A percentile compares a stretch with the other conserved stretches of the same genome.
These are phyloP conservation scores for Lasioglossum pauxillum DNA, from an alignment of 2,888 invertebrate species.

Conservation along the genomic window DNA sequence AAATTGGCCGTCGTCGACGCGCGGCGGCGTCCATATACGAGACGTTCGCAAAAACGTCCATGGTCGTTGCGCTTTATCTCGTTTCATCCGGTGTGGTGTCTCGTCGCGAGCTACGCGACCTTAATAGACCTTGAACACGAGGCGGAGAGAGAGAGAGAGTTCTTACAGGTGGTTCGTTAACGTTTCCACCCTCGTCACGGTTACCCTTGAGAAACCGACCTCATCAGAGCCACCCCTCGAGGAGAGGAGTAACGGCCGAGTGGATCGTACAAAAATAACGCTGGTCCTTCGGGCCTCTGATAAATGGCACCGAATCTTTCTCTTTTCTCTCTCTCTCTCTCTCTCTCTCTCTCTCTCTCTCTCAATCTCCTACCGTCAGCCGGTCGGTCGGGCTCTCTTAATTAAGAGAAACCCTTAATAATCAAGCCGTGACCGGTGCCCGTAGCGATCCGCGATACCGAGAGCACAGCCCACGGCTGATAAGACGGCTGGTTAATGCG, in stretches of 20 bases:
- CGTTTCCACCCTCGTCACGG: constrained; percentile 60
- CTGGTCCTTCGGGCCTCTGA: constrained; percentile 41
- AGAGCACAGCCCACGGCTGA: not conserved
- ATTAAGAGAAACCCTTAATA: constrained; percentile 59
- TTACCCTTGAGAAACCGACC: constrained; percentile 41
- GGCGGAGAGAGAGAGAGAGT: constrained; percentile 22
- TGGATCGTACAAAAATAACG: constrained; percentile 52
- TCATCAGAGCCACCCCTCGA: constrained; percentile 43
- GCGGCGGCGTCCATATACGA: not conserved
- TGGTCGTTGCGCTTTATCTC: constrained; percentile 5
- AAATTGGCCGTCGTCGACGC: not conserved
- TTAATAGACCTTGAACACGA: constrained; percentile 58
- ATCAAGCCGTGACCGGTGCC: constrained; percentile 39
- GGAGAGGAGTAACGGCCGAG: not conserved
- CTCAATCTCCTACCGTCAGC: not conserved
- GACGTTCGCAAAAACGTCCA: not conserved
- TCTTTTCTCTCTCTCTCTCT: constrained; percentile 34
- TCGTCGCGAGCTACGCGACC: constrained; percentile 27
- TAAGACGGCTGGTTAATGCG: constrained; percentile 34
- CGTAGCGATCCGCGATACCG: constrained; percentile 44
- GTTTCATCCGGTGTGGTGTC: not conserved
- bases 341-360: not conserved
- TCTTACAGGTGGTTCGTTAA: constrained; percentile 66
- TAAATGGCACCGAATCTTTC: constrained; percentile 63
- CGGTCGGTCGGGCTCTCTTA: constrained; percentile 52